Base-by-base conservation (phyloP, 1,140 invertebrate species). In the Globodera ellingtonae region DNA sequence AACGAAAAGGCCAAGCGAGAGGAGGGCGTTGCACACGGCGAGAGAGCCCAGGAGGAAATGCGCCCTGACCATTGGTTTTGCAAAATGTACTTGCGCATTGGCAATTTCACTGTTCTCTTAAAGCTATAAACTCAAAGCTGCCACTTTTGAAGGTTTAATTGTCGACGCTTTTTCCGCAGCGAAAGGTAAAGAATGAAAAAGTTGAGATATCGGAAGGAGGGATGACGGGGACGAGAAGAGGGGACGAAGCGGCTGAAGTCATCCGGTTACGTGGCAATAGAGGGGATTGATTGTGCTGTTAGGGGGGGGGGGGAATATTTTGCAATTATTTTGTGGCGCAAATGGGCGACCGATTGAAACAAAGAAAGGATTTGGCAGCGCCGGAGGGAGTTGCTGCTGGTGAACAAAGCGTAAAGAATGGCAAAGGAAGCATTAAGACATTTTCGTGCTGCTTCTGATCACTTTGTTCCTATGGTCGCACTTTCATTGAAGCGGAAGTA, bases 11-110 rank as follows among this genome's bases (percentile, higher is more conserved):
- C 83, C 83, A 15, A 78, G 48, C 6, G 83, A 56, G 6, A 84
- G 69, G 44, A 83, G 59, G 50, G 80, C 78, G 70, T 84, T 84
- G 72, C 84, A 84, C 46, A 78, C 56, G 44, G 83, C 83, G 35
- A 84, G 72, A 77, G 78, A 84, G 9, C 75, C 83, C 47, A 85
- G 18, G 47, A 84, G 24, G 46, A 75, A 84, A 71, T 84, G 78
- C 35, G 79, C 72, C 84, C 82, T 83, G 52, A 70, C 9, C 67
- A 10, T 24, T 24, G 24, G 24, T 24, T 24, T 24, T 24, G 24
- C 0, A 24, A 24, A 24, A 24, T 24, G 24, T 24, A 24, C 24
- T 24, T 24, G 24, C 24, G 24, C 24, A 44, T 44, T 70, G 9
- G 5, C 46, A 9, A 70, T 70, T 70, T 44, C 46, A 6, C 35